A percentile compares a stretch with the other conserved stretches of the same genome.
Evolutionary conservation across 2,797 vertebrate species (phyloP).

Genomic region (Huso huso): DNA sequence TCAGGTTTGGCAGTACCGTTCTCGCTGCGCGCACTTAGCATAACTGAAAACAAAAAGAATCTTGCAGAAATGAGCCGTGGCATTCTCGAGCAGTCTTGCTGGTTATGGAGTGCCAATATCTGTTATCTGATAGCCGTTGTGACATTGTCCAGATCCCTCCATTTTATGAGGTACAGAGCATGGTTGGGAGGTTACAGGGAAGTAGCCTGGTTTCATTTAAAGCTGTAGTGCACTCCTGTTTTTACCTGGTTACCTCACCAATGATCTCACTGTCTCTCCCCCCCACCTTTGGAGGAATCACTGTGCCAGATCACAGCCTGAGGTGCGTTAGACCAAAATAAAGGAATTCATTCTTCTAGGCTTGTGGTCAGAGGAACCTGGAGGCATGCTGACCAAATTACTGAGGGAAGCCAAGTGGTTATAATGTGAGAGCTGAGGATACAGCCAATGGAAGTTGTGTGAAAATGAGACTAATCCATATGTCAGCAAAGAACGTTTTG

Average conservation of each 20-base stretch:
- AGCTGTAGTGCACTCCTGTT: background rate
- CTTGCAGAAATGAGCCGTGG: constrained; percentile 56
- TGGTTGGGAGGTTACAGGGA: background rate
- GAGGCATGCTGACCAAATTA: too few species aligned
- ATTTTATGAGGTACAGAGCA: constrained; percentile 27
- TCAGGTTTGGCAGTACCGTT: constrained; percentile 28
- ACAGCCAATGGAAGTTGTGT: too few species aligned
- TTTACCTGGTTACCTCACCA: background rate
- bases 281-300: too few species aligned
- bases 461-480: too few species aligned
- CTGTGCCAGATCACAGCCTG: too few species aligned
- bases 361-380: too few species aligned
- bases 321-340: too few species aligned
- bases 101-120: constrained; percentile 56
- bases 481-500: too few species aligned
- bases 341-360: too few species aligned
- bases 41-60: constrained; percentile 35
- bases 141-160: constrained; percentile 68
- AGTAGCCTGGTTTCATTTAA: background rate
- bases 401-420: too few species aligned
- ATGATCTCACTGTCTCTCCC: too few species aligned
- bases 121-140: constrained; percentile 68
- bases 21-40: constrained; percentile 33
- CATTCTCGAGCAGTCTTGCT: constrained; percentile 58
- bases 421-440: too few species aligned